phyloP scores from a whole-genome alignment of 2,113 vertebrate species.

The Australoheros scitulus region DNA sequence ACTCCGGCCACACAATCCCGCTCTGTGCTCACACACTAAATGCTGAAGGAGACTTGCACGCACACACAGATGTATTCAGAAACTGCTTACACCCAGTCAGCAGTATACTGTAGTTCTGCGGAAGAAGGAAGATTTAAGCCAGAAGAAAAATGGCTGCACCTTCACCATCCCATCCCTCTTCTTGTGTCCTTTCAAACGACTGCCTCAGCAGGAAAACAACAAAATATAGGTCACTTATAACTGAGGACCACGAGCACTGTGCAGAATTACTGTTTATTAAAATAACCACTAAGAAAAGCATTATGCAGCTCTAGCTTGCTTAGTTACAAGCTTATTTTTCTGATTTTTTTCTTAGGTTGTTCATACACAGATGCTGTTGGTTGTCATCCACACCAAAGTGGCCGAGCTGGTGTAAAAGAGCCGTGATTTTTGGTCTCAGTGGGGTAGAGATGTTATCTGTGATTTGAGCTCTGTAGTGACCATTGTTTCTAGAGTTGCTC shows the following conservation, averaged over 20 bases:
- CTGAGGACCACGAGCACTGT: neutral
- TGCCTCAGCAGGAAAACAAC: conserved; percentile 68
- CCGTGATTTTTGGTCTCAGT: conserved; percentile 58
- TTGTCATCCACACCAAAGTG: conserved; percentile 49
- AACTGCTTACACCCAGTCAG: conserved; percentile 68
- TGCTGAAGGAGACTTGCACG: conserved; percentile 9
- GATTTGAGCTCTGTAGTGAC: conserved; percentile 61
- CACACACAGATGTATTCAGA: conserved; percentile 48
- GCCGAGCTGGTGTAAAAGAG: conserved; percentile 54
- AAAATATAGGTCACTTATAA: conserved; percentile 63
- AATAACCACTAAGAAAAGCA: neutral
- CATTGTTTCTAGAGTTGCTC: conserved; percentile 69
- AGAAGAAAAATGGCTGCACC: conserved; percentile 68
- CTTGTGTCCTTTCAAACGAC: conserved; percentile 65
- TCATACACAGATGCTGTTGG: conserved; percentile 42
- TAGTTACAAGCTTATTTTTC: neutral
- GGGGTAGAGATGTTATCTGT: conserved; percentile 50
- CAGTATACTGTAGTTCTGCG: conserved; percentile 49
- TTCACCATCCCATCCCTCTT: conserved; percentile 58
- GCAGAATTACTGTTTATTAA: conserved; percentile 18
- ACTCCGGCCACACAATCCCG: conserved; percentile 44
- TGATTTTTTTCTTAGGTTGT: conserved; percentile 13
- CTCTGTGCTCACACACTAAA: conserved; percentile 48
- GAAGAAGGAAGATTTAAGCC: conserved; percentile 56
- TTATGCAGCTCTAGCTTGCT: conserved; percentile 15